These are phyloP conservation scores for Tineola bisselliella DNA, from an alignment of 2,888 invertebrate genomes.

Conservation along the genomic window DNA sequence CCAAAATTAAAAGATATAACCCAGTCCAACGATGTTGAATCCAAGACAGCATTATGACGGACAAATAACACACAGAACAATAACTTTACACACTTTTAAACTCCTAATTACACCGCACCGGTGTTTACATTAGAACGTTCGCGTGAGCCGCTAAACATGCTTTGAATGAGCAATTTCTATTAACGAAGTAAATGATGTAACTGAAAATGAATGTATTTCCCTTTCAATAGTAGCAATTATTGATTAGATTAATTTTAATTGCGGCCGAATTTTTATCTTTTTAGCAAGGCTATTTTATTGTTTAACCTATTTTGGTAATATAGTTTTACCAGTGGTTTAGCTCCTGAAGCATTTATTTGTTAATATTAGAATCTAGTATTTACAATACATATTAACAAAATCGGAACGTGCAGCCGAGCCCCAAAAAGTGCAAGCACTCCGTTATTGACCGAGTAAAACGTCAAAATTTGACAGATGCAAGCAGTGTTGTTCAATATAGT, in stretches of 20 bases:
- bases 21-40: constrained; percentile 54
- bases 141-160: constrained; percentile 5
- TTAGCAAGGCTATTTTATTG: background rate
- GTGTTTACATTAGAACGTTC: background rate
- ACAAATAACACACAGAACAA: background rate
- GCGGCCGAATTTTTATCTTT: background rate
- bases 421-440: too few relatives aligned
- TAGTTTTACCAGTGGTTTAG: too few relatives aligned
- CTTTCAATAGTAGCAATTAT: background rate
- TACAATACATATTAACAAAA: too few relatives aligned
- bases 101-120: background rate
- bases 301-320: background rate
- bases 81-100: background rate
- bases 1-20: constrained; percentile 45
- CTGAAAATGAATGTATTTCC: constrained; percentile 6
- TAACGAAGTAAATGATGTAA: background rate
- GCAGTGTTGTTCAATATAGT: background rate
- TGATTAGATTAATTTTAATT: constrained; percentile 3
- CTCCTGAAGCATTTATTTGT: too few relatives aligned
- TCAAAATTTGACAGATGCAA: too few relatives aligned
- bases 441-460: too few relatives aligned
- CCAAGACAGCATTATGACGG: constrained; percentile 40
- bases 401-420: too few relatives aligned
- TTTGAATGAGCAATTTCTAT: constrained; percentile 2
- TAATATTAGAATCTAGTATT: too few relatives aligned